Evolutionary conservation across 2,888 invertebrate genomes (phyloP).

Genomic region (Meganola albula): DNA sequence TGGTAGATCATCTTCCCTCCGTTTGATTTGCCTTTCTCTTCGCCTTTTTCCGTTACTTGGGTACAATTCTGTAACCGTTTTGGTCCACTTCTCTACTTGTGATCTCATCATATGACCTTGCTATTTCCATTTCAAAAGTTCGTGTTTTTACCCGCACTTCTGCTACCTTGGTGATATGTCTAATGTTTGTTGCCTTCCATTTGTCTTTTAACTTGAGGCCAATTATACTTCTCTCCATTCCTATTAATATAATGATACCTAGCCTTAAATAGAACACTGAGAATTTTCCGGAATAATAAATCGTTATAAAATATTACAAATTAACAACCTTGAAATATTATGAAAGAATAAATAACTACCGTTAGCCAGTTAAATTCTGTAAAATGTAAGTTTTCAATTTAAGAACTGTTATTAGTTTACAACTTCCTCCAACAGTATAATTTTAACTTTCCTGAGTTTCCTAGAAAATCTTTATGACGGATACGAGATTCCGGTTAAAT

Average conservation of each 20-base stretch:
- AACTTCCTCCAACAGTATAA: background rate
- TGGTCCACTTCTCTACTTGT: no score
- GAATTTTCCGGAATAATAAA: no score
- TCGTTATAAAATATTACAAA: background rate
- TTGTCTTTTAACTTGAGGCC: background rate
- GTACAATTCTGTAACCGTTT: no score
- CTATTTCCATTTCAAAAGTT: no score
- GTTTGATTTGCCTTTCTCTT: no score
- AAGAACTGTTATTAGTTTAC: background rate
- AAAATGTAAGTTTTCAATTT: slow-evolving; percentile 1
- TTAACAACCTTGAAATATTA: background rate
- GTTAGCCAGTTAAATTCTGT: no score
- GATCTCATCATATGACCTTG: no score
- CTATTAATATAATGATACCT: no score
- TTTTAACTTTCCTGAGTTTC: background rate
- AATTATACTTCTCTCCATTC: background rate
- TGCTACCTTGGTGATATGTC: background rate
- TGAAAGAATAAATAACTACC: background rate
- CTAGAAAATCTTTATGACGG: background rate
- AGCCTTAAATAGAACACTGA: no score
- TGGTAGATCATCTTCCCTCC: no score
- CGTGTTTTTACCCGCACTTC: no score
- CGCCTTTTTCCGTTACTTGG: no score
- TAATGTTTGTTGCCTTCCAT: background rate
- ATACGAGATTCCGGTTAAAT: background rate